A percentile compares a stretch with the other conserved stretches of the same genome.
These are phyloP conservation scores for Rhynchomys soricoides DNA, from an alignment of 2,113 vertebrate genomes.

Conservation along the genomic window DNA sequence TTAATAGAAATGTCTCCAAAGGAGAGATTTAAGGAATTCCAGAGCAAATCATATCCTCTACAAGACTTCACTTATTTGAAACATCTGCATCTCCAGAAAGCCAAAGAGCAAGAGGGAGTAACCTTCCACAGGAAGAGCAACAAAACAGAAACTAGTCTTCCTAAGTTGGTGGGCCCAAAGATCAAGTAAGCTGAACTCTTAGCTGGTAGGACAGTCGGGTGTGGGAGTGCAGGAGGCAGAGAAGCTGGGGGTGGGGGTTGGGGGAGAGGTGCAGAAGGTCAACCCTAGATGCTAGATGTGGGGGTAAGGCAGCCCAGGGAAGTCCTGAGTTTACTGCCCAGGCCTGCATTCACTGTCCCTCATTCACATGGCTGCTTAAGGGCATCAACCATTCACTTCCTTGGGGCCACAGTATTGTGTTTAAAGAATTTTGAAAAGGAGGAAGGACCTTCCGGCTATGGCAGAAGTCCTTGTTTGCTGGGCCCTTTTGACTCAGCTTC, in stretches of 20 bases:
- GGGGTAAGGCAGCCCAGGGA: neutral
- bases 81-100: slow-evolving; percentile 65
- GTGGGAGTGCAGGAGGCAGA: neutral
- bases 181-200: slow-evolving; percentile 70
- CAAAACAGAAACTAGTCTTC: slow-evolving; percentile 28
- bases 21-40: slow-evolving; percentile 76
- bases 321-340: neutral
- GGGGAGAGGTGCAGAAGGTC: neutral
- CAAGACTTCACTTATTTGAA: slow-evolving; percentile 77
- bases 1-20: slow-evolving; percentile 60
- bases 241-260: neutral
- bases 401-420: neutral
- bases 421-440: slow-evolving; percentile 1
- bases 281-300: neutral
- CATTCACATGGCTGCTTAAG: neutral
- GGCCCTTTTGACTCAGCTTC: neutral
- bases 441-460: neutral
- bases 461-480: neutral
- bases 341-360: neutral
- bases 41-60: slow-evolving; percentile 74
- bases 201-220: neutral
- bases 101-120: neutral
- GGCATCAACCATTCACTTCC: neutral
- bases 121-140: neutral
- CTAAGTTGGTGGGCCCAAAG: slow-evolving; percentile 62